Conservation (phyloP, 2,113 vertebrate species). For the Neolamprologus fasciatus region DNA sequence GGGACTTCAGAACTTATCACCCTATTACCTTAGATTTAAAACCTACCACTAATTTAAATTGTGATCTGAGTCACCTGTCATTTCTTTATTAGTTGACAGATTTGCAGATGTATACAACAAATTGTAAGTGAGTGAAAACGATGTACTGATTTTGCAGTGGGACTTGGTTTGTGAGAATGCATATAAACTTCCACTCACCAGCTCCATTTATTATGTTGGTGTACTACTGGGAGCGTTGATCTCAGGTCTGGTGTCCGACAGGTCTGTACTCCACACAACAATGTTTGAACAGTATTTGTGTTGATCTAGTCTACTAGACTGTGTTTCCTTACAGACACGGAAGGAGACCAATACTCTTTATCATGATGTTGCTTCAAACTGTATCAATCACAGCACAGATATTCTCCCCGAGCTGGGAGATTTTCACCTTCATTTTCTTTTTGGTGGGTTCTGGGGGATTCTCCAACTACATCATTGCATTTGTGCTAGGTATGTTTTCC, state of each 20-base stretch:
- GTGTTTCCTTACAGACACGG: slow-evolving; percentile 72
- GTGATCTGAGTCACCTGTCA: neutral
- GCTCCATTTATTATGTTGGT: slow-evolving; percentile 80
- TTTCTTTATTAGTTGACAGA: neutral
- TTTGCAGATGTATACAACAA: neutral
- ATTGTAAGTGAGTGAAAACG: neutral
- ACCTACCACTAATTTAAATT: neutral
- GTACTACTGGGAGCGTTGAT: slow-evolving; percentile 79
- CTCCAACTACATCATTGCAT: slow-evolving; percentile 86
- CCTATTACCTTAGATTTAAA: neutral
- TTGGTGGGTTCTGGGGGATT: slow-evolving; percentile 81
- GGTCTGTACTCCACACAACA: slow-evolving; percentile 51
- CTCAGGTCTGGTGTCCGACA: slow-evolving; percentile 88
- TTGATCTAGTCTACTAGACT: neutral
- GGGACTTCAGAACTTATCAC: neutral
- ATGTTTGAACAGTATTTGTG: neutral
- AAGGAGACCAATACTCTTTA: slow-evolving; percentile 81
- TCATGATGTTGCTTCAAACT: slow-evolving; percentile 81
- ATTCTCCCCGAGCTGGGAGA: slow-evolving; percentile 83
- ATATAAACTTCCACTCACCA: slow-evolving; percentile 78
- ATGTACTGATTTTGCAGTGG: slow-evolving; percentile 70
- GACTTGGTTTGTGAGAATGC: slow-evolving; percentile 81
- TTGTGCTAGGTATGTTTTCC: slow-evolving; percentile 78
- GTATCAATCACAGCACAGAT: slow-evolving; percentile 77
- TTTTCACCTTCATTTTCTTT: slow-evolving; percentile 77